Evolutionary conservation across 2,888 invertebrate genomes (phyloP), one percentile per base, ranked within the genome.

Genomic region (Imbricaverruca yamaguchii): DNA sequence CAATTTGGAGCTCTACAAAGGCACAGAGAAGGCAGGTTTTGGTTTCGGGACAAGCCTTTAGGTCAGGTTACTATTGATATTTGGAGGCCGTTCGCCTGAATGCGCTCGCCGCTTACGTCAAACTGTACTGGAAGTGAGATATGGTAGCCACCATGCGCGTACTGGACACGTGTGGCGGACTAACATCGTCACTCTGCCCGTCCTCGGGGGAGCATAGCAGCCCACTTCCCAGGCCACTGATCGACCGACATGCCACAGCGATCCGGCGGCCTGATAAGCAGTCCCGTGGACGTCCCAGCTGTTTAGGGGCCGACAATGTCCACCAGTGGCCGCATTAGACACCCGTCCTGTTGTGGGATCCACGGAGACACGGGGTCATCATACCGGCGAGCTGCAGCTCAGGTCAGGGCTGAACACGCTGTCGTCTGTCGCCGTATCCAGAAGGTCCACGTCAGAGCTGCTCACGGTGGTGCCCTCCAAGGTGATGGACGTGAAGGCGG

Each of bases 401-500:
- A 11, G 23, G 21, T 12, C 67, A 23, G 67, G 67, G 67, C 11
- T 25, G 67, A 67, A 25, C 23, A 23, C 25, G 67, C 12, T 21
- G 12, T 67, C 67, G 2, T 67, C 67, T 25, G 10, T 39, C 39
- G 1, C 39, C 39, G 4, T 4, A 39, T 39, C 67, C 23, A 67
- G 12, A 11, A 23, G 67, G 12, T 87, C 87, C 10, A 86, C 86
- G 84, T 87, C 87, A 11, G 87, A 86, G 15, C 86, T 84, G 82
- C 85, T 86, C 21, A 86, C 84, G 61, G 87, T 87, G n/a, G 88
- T 87, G 11, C 89, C 89, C 83, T 89, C 88, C 69, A 90, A 86
- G 67, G 89, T 87, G 84, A 90, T 88, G 13, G 89, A 88, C 53
- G 88, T 88, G 56, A 88, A 87, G 21, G 86, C 12, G 1, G 67